Evolutionary conservation across 2,888 invertebrate species (phyloP), one percentile per base, ranked within the genome.

Genomic region (Archaeoteleia sp.): DNA sequence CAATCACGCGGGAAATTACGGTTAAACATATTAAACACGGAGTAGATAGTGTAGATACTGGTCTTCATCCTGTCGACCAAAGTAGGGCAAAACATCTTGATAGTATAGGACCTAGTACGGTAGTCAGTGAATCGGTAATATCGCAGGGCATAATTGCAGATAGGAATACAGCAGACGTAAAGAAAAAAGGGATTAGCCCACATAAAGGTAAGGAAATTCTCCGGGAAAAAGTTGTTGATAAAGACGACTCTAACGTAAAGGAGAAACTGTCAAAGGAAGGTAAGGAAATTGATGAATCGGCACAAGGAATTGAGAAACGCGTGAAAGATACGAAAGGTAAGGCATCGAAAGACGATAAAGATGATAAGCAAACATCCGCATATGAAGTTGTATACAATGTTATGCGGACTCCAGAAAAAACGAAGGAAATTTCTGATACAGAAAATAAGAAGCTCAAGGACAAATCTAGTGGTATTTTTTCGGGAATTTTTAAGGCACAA

Each of bases 221-320:
- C 58, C 23, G 29, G 35, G 72, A 34, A 35, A 67, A 62, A 57
- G 62, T 51, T 62, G 61, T 48, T 43, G 46, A 49, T 1, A 63
- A 53, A 13, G 35, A 30, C 17, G 9, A 40, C 6, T 12, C 12
- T 10, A 43, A 25, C 9, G 55, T 39, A 20, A 68, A 65, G 15
- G 37, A 49, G 9, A 54, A 46, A 1, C 13, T 87, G 23, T 88
- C 88, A 0, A 88, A 85, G 46, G 89, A 88, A 65, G 88, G 88
- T 17, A 88, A 86, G 71, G 89, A 88, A 76, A 80, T 88, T 20
- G 88, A 88, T 7, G 88, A 89, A 75, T 83, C 87, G 27, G 86
- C 87, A 0, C 86, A 87, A 85, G 86, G 29, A 84, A 84, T 39
- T 13, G 40, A 39, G 1, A 55, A 53, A 42, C 66, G 75, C 10